Evolutionary conservation across 2,797 vertebrate species (phyloP).

Genomic region (Rhinoraja longicauda): DNA sequence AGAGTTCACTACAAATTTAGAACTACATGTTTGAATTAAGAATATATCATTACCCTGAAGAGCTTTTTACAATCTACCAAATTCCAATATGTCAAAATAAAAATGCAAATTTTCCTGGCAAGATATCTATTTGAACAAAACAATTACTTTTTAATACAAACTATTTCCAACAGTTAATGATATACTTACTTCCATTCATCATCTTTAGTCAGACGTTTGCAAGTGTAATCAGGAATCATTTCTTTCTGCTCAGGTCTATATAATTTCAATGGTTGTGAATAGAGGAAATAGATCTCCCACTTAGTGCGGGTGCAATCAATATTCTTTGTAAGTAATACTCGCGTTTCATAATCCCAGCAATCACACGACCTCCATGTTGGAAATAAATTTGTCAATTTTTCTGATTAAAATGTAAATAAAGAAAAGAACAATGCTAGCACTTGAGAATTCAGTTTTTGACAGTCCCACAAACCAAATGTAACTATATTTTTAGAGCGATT

Average conservation of each 20-base stretch:
- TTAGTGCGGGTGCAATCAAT: neutral
- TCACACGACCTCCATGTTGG: neutral
- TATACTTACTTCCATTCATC: neutral
- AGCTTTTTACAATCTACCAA: neutral
- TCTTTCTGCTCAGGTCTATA: neutral
- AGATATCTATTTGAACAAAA: neutral
- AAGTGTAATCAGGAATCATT: neutral
- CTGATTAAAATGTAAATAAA: constrained; percentile 1
- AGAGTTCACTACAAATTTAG: neutral
- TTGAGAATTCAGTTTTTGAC: neutral
- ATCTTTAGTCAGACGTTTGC: neutral
- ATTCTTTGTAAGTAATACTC: constrained; percentile 13
- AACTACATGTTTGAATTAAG: neutral
- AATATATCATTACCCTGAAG: neutral
- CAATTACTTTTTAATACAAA: neutral
- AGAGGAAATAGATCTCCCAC: neutral
- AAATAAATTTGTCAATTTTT: neutral
- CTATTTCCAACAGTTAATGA: neutral
- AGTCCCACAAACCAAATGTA: neutral
- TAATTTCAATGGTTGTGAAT: neutral
- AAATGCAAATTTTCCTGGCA: neutral
- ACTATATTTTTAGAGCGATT: neutral
- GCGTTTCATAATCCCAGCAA: neutral
- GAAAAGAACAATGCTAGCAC: neutral
- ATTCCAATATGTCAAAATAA: neutral